Evolutionary conservation across 2,888 invertebrate genomes (phyloP), one percentile per base, ranked within the genome.

Genomic region (Drosophila nr. perissopoda): DNA sequence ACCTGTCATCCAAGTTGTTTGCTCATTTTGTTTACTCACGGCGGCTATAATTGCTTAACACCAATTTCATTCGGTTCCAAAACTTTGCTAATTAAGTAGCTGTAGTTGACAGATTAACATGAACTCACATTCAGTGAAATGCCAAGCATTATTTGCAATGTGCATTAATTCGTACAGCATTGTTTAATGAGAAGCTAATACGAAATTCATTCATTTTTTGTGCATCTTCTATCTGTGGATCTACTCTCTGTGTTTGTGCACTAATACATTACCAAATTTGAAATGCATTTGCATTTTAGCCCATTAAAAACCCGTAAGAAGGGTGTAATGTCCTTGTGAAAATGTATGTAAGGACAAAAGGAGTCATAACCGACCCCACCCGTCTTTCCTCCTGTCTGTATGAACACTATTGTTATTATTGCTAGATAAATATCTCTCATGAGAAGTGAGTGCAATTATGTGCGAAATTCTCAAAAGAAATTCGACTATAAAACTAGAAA

Each of bases 51-150:
- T 80, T 80, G 80, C 78, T 82, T 73, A 78, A 82, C 79, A 79
- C 72, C 76, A 73, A 78, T 78, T 72, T 78, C 58, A 68, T 68
- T 76, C 67, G 65, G 58, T 62, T 71, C 48, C 21, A 71, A 82
- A 87, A 83, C 79, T 83, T 83, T 84, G 59, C 76, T 79, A 83
- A 83, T 83, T 83, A 87, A 74, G 76, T 68, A 70, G 62, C 73
- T 84, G 73, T 68, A 65, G 58, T 58, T 64, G 63, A 61, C 80
- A 63, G 76, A 61, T 66, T 63, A 58, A 54, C 72, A 71, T 45
- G 53, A 34, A 21, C 33, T 48, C 64, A 59, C 18, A 38, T 60
- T 56, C 10, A 31, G 58, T 36, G 10, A 33, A 45, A 31, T 52
- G 13, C 18, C 27, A 29, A 40, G 31, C 42, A 38, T 27, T 58